Evolutionary conservation across 2,888 invertebrate genomes (phyloP).

Genomic region (Crossocerus cetratus): DNA sequence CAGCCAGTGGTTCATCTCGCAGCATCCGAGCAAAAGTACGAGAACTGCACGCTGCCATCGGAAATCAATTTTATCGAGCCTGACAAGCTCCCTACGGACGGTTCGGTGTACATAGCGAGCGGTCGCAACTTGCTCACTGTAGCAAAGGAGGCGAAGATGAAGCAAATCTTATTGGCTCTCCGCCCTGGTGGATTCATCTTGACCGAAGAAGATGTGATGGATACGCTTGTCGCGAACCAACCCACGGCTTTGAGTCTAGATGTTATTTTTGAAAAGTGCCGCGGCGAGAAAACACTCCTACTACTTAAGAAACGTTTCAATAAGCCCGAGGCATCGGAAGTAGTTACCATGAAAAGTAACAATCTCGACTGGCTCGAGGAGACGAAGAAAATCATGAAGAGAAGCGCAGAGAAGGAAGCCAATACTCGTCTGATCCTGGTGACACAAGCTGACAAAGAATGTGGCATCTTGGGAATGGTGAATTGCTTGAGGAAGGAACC

Average conservation of each 20-base stretch:
- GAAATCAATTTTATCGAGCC: slow-evolving; percentile 80
- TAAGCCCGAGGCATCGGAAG: slow-evolving; percentile 61
- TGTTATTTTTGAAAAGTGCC: slow-evolving; percentile 65
- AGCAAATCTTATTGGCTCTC: slow-evolving; percentile 41
- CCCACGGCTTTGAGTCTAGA: slow-evolving; percentile 32
- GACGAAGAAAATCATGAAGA: slow-evolving; percentile 67
- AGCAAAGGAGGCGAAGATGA: slow-evolving; percentile 53
- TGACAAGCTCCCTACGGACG: slow-evolving; percentile 80
- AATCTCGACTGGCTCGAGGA: slow-evolving; percentile 74
- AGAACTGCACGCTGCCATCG: slow-evolving; percentile 77
- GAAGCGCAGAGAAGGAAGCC: slow-evolving; percentile 75
- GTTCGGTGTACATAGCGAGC: slow-evolving; percentile 78
- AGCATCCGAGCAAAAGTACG: slow-evolving; percentile 66
- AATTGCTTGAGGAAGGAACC: slow-evolving; percentile 92
- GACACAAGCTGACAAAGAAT: slow-evolving; percentile 81
- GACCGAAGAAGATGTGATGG: slow-evolving; percentile 54
- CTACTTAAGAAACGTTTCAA: slow-evolving; percentile 58
- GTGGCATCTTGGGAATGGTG: slow-evolving; percentile 92
- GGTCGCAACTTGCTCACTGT: slow-evolving; percentile 78
- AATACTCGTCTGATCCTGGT: slow-evolving; percentile 82
- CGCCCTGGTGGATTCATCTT: slow-evolving; percentile 66
- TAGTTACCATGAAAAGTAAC: slow-evolving; percentile 64
- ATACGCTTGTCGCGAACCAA: slow-evolving; percentile 4
- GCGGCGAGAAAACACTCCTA: slow-evolving; percentile 47
- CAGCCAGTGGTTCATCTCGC: slow-evolving; percentile 83